Evolutionary conservation across 2,113 vertebrate genomes (phyloP).

Genomic region (Brachypteracias leptosomus): DNA sequence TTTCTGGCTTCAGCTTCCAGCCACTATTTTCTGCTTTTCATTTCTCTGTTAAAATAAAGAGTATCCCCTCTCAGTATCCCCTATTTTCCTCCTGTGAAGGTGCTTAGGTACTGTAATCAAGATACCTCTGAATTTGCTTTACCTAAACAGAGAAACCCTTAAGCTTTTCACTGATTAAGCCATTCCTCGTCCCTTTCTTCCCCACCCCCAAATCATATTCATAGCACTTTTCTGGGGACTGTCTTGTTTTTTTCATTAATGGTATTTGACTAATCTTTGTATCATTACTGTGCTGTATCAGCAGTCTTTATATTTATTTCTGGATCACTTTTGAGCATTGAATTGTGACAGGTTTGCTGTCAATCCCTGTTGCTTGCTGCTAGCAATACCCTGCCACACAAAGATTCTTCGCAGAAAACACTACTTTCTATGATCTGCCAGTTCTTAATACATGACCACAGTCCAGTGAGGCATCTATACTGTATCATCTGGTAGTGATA

Average conservation of each 20-base stretch:
- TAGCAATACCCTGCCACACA: neutral
- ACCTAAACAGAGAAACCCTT: neutral
- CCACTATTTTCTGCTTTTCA: neutral
- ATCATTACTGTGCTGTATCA: neutral
- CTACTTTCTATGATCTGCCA: neutral
- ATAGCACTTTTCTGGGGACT: neutral
- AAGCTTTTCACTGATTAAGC: neutral
- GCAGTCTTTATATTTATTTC: neutral
- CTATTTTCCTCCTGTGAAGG: neutral
- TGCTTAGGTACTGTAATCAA: neutral
- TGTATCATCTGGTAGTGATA: neutral
- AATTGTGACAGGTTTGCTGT: neutral
- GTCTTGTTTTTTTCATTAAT: neutral
- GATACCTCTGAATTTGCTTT: neutral
- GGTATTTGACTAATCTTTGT: neutral
- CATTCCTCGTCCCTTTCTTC: neutral
- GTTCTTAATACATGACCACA: neutral
- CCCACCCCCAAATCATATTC: neutral
- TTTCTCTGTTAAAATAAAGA: neutral
- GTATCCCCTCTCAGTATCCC: neutral
- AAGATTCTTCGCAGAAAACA: neutral
- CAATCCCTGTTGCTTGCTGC: neutral
- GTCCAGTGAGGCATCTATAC: neutral
- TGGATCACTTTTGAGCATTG: neutral
- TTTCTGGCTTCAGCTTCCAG: neutral